These are phyloP conservation scores for Porites divaricata DNA, from an alignment of 92 coral and sea anemone genomes.

Conservation along the genomic window DNA sequence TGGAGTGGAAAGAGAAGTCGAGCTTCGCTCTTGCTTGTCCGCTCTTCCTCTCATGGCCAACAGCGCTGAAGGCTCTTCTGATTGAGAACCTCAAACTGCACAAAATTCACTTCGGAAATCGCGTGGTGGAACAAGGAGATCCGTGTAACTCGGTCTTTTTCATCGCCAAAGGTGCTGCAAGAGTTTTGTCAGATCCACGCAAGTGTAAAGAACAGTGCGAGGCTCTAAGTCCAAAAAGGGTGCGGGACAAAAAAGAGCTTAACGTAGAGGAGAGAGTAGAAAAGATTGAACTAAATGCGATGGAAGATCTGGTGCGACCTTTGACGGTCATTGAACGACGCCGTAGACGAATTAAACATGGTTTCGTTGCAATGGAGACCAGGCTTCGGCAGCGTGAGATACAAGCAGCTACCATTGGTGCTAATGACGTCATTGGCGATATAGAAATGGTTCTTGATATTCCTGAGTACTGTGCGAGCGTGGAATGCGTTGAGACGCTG, in stretches of 20 bases:
- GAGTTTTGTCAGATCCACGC: constrained; percentile 74
- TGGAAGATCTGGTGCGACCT: constrained; percentile 56
- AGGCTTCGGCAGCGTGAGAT: constrained; percentile 73
- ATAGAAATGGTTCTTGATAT: constrained; percentile 84
- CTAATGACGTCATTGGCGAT: constrained; percentile 89
- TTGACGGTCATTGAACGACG: constrained; percentile 88
- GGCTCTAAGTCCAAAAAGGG: constrained; percentile 42
- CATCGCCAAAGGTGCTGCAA: constrained; percentile 87
- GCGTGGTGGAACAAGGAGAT: constrained; percentile 78
- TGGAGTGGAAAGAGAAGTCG: constrained; percentile 80
- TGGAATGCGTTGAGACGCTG: constrained; percentile 80
- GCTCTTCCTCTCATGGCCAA: constrained; percentile 77
- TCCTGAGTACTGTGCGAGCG: constrained; percentile 77
- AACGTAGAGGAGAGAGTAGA: constrained; percentile 13
- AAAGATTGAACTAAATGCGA: constrained; percentile 9
- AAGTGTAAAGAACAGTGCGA: constrained; percentile 76
- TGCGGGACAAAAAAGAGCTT: not conserved
- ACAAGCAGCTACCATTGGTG: constrained; percentile 86
- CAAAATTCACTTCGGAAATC: constrained; percentile 75
- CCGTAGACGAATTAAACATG: constrained; percentile 74
- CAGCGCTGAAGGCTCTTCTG: constrained; percentile 67
- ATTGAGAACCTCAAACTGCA: constrained; percentile 85
- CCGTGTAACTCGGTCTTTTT: constrained; percentile 78
- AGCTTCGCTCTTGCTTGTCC: constrained; percentile 77
- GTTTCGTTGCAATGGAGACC: constrained; percentile 88